phyloP scores from a whole-genome alignment of 2,113 vertebrate genomes.

The Eptatretus burgeri region DNA sequence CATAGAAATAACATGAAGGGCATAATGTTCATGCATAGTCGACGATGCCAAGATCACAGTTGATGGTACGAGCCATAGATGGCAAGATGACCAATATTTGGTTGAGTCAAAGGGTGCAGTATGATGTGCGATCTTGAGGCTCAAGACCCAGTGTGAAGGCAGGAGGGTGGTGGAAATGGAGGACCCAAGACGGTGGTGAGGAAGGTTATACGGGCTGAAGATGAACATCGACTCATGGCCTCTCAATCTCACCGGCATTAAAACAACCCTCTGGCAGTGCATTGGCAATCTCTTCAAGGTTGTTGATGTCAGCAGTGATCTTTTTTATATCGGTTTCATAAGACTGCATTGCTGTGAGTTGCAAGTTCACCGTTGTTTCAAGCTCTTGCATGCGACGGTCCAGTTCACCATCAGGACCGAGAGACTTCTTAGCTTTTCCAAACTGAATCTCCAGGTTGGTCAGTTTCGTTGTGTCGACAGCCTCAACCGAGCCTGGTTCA shows the following conservation, averaged over 20 bases:
- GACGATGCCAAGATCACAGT: no score
- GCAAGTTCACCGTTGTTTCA: background rate
- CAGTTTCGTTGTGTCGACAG: background rate
- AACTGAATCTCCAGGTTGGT: background rate
- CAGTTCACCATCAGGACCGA: background rate
- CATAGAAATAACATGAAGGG: no score
- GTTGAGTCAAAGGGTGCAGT: no score
- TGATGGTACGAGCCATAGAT: no score
- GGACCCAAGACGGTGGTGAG: background rate
- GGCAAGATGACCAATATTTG: no score
- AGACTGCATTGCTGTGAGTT: background rate
- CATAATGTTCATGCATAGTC: no score
- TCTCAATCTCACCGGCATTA: conserved; percentile 35
- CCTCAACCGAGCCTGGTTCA: conserved; percentile 1
- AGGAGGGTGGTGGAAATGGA: background rate
- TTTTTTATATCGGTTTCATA: conserved; percentile 23
- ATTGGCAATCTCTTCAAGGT: conserved; percentile 37
- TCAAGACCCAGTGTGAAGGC: no score
- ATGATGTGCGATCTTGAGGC: no score
- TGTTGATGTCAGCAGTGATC: conserved; percentile 36
- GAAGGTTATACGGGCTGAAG: background rate
- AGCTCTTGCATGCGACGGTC: conserved; percentile 1
- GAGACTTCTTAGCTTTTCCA: background rate
- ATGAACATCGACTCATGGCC: conserved; percentile 20
- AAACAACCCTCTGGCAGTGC: conserved; percentile 38